Evolutionary conservation across 2,797 vertebrate species (phyloP), one percentile per base, ranked within the genome.

Genomic region (Falco berigora): DNA sequence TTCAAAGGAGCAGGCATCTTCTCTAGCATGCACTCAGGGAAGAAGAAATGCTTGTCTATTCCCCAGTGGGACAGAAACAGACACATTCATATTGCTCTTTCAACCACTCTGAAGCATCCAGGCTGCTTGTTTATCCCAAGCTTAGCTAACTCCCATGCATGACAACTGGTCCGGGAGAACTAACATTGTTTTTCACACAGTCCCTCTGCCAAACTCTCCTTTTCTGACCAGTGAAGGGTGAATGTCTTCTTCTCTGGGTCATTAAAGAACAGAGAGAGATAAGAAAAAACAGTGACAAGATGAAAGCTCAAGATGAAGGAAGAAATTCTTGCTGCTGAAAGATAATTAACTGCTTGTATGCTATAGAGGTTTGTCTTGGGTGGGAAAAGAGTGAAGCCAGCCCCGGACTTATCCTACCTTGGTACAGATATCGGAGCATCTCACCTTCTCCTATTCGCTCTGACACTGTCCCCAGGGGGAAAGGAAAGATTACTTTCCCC

Each of bases 141-240:
- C 56, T 89, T 6, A 8, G 59, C 44, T 92, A 42, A 61, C 19
- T 93, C 36, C 27, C 30, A 52, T 34, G 68, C 10, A 2, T 9
- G 20, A 44, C 30, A 67, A 40, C 12, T n/a, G 30, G 18, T 67
- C 63, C 23, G 2, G 17, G 36, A 89, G n/a, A 59, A 38, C 14
- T 67, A n/a, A 14, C 0, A 1, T 18, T 6, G 8, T 3, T 34
- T 84, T 63, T 78, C n/a, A 34, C 12, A 42, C 12, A 47, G 8
- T 6, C 7, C 4, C 11, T 53, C 32, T 64, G 53, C 38, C 59
- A 79, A 68, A 36, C 18, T 58, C 19, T 46, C 23, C 4, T 46
- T 49, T 44, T 74, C 80, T 74, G 56, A 85, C 10, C 49, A 84
- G 13, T 58, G 75, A 68, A 72, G 49, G 17, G 25, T 74, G 78